These are phyloP conservation scores for Taphrorychus bicolor DNA, from an alignment of 2,888 invertebrate genomes.

Conservation along the genomic window DNA sequence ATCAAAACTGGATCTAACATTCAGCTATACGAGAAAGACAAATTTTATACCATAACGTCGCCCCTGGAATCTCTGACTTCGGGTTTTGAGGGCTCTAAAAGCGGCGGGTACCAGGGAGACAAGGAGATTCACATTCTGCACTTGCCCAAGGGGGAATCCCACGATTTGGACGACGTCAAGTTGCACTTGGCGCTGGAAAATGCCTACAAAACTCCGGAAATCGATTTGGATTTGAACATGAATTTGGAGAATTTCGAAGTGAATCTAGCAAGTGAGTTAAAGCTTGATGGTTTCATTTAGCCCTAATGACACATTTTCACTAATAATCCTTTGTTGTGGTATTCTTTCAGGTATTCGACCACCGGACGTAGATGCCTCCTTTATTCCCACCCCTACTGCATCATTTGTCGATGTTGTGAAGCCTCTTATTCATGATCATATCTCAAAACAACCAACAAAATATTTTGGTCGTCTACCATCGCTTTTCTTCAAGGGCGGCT, in stretches of 20 bases:
- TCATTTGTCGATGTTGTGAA: background rate
- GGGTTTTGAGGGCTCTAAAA: constrained; percentile 4
- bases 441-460: too few species aligned
- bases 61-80: background rate
- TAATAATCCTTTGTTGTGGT: too few species aligned
- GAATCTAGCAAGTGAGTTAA: constrained; percentile 32
- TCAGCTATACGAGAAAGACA: constrained; percentile 9
- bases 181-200: constrained; percentile 17
- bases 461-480: too few species aligned
- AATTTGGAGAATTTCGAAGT: constrained; percentile 35
- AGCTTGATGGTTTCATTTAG: too few species aligned
- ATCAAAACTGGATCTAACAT: constrained; percentile 18
- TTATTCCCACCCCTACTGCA: constrained; percentile 9
- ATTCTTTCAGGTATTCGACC: constrained; percentile 24
- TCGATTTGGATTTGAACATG: constrained; percentile 33
- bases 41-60: background rate
- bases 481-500: too few species aligned
- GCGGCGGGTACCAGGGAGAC: constrained; percentile 9
- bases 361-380: constrained; percentile 12
- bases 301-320: too few species aligned
- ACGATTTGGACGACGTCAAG: constrained; percentile 21
- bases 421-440: background rate
- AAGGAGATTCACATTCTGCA: constrained; percentile 35
- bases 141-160: constrained; percentile 21
- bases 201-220: constrained; percentile 18